Evolutionary conservation across 2,888 invertebrate species (phyloP), one percentile per base, ranked within the genome.

Genomic region (Drosophila parthenogenetica): DNA sequence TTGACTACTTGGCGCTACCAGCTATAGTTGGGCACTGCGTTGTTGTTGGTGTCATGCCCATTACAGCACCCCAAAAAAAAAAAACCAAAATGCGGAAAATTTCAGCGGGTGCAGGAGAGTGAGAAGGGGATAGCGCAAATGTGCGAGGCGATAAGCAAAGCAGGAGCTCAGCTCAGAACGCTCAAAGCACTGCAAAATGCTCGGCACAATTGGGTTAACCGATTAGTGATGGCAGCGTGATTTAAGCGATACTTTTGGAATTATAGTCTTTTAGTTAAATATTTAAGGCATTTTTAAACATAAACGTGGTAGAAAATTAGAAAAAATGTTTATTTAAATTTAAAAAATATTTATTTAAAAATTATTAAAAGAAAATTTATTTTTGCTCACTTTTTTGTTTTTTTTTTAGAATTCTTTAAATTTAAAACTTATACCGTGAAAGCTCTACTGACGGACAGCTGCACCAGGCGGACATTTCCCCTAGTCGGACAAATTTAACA

Each of bases 71-170:
- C 29, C 62, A 74, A 73, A 76, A 77, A 72, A 77, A 75, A 75
- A 75, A 39, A 55, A 25, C 61, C 61, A 62, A 72, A 59, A 58
- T 37, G 19, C 37, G 10, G 64, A 69, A 75, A 69, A 69, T 61
- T 73, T 74, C 19, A 1, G 37, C 32, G n/a, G 43, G 57, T 4
- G 35, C 7, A 19, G 2, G 16, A 16, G 16, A 7, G n/a, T 22
- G 22, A 22, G 49, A 13, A 10, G 16, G 1, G 29, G 37, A 80
- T 74, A 82, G 79, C 83, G 76, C 86, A 83, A 85, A 85, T 87
- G 87, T 87, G 78, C 87, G 74, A 80, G 82, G 81, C 87, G 85
- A 85, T 85, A 85, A 85, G 84, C 84, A 87, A 83, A 83, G 81
- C 86, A 81, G 77, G 61, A 70, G 57, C 73, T 50, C 51, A 72